A percentile compares a stretch with the other conserved stretches of the same genome.
Conservation (phyloP, 2,113 vertebrate genomes). For the Chunga burmeisteri region DNA sequence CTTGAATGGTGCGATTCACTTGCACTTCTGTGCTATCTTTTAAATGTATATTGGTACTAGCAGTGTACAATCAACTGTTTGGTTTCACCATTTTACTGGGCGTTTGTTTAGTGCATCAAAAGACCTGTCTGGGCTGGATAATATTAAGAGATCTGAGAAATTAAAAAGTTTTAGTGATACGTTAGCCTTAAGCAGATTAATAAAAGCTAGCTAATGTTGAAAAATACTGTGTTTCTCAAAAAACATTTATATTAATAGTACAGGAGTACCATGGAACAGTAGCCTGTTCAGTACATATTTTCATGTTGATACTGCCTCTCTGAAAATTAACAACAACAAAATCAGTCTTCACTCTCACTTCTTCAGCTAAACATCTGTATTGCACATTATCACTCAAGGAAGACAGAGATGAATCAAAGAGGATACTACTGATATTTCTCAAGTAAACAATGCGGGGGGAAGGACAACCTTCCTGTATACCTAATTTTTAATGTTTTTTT, state of each 20-base stretch:
- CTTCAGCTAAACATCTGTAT: background rate
- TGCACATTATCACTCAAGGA: background rate
- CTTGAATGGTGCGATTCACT: background rate
- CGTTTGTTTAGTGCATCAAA: background rate
- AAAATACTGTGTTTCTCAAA: background rate
- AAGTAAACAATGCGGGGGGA: background rate
- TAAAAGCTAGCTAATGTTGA: background rate
- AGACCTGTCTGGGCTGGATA: background rate
- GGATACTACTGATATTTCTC: background rate
- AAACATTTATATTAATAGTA: background rate
- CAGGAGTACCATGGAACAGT: background rate
- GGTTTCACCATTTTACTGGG: background rate
- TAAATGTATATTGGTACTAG: background rate
- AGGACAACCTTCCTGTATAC: background rate
- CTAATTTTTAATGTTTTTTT: too few relatives aligned
- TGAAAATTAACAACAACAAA: background rate
- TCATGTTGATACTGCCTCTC: background rate
- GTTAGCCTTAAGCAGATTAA: background rate
- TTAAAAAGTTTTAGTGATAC: background rate
- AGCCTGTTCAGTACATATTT: background rate
- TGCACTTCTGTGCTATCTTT: background rate
- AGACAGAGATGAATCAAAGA: background rate
- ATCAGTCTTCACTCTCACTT: background rate
- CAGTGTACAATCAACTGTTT: background rate
- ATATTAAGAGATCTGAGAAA: background rate